Evolutionary conservation across 2,797 vertebrate species (phyloP).

Genomic region (Parotocinclus haroldoi): DNA sequence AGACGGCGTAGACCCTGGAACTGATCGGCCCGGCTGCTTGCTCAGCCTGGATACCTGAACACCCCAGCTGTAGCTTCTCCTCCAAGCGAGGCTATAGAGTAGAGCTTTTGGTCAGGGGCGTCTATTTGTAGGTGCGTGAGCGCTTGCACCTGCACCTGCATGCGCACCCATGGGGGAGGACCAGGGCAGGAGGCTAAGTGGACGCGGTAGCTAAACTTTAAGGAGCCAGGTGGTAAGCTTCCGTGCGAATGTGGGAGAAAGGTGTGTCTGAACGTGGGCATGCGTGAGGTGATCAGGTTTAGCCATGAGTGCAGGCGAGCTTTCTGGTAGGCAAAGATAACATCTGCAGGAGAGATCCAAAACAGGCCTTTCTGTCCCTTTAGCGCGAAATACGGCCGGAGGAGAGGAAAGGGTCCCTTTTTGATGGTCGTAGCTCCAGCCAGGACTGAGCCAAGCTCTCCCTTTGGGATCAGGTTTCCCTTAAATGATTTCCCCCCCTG

Average conservation of each 20-base stretch:
- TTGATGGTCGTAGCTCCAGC: constrained; percentile 7
- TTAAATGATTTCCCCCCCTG: constrained; percentile 15
- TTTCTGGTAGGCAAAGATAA: constrained; percentile 25
- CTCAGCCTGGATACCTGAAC: constrained; percentile 1
- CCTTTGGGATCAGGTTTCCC: constrained; percentile 20
- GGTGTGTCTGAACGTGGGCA: constrained; percentile 13
- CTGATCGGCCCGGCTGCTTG: background rate
- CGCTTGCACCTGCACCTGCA: background rate
- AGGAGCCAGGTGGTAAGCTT: constrained; percentile 1
- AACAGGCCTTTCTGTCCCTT: background rate
- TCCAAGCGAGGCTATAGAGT: background rate
- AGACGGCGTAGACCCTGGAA: background rate
- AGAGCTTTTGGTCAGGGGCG: background rate
- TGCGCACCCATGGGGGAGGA: constrained; percentile 31
- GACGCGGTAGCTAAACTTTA: constrained; percentile 44
- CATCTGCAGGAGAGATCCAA: constrained; percentile 14
- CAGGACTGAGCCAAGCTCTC: constrained; percentile 11
- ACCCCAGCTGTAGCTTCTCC: no score
- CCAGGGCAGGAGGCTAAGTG: constrained; percentile 34
- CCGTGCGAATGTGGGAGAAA: background rate
- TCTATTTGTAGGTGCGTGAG: constrained; percentile 11
- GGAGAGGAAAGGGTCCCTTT: constrained; percentile 6
- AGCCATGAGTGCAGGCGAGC: constrained; percentile 15
- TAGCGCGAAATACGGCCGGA: background rate
- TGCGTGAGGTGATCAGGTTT: constrained; percentile 8